These are phyloP conservation scores for Oreohelix idahoensis DNA, from an alignment of 1,140 invertebrate species.

Conservation along the genomic window DNA sequence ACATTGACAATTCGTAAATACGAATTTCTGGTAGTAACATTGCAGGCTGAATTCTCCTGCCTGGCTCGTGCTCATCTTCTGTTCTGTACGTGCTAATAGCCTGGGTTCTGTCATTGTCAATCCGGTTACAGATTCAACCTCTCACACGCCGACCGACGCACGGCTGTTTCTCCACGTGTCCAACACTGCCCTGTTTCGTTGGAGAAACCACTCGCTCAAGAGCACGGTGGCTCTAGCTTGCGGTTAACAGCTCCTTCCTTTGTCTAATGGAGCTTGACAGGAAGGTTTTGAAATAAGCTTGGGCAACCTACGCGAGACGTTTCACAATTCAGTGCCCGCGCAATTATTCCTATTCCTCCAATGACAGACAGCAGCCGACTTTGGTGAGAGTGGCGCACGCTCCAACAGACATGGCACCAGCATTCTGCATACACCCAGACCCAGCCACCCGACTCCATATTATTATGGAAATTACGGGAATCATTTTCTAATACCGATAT, in stretches of 20 bases:
- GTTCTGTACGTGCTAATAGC: not conserved
- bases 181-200: not conserved
- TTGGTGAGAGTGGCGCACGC: constrained; percentile 4
- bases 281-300: no score
- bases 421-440: constrained; percentile 8
- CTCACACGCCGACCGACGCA: not conserved
- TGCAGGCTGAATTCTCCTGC: no score
- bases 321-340: constrained; percentile 30
- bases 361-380: not conserved
- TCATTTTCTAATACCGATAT: constrained; percentile 36
- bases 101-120: not conserved
- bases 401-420: not conserved
- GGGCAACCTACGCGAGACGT: not conserved
- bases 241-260: constrained; percentile 16
- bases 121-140: not conserved
- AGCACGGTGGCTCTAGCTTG: not conserved
- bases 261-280: not conserved
- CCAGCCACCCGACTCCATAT: not conserved
- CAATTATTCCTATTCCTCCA: constrained; percentile 9
- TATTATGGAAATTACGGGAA: constrained; percentile 25
- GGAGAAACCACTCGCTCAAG: not conserved
- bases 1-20: no score
- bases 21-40: no score
- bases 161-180: not conserved
- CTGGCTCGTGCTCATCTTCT: no score